A percentile compares a stretch with the other conserved stretches of the same genome.
Evolutionary conservation across 2,113 vertebrate genomes (phyloP).

Genomic region (Cryptomyrus ogoouensis): DNA sequence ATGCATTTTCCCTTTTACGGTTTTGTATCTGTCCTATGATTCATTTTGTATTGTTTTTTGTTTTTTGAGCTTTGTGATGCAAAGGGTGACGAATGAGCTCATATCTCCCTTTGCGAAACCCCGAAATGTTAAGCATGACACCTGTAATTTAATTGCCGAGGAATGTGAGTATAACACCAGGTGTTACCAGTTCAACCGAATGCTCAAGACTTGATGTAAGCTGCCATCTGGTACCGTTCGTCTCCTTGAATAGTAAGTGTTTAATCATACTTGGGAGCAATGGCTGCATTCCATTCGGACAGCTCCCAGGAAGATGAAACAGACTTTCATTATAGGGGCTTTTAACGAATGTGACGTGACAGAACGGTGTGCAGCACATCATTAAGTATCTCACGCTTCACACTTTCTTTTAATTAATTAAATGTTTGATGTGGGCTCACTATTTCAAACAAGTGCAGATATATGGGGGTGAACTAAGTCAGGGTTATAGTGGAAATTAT

Average conservation of each 20-base stretch:
- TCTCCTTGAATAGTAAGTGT: constrained; percentile 21
- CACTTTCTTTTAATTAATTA: constrained; percentile 24
- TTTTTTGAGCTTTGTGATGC: neutral
- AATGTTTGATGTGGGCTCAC: neutral
- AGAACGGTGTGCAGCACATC: neutral
- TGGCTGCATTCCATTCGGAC: constrained; percentile 42
- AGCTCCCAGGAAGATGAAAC: constrained; percentile 39
- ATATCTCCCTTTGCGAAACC: neutral
- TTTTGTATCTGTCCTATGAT: neutral
- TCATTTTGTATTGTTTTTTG: neutral
- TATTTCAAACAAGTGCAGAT: constrained; percentile 9
- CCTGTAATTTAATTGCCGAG: neutral
- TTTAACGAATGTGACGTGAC: neutral
- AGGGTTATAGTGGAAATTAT: neutral
- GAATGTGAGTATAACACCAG: neutral
- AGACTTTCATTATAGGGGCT: constrained; percentile 27
- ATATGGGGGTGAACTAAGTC: neutral
- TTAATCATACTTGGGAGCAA: constrained; percentile 49
- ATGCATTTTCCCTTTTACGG: neutral
- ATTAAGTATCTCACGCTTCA: constrained; percentile 17
- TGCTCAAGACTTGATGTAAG: constrained; percentile 4
- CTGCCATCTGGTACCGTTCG: constrained; percentile 25
- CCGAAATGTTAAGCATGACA: neutral
- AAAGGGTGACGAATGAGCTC: neutral
- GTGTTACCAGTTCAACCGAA: constrained; percentile 12